Evolutionary conservation across 1,140 invertebrate genomes (phyloP), one percentile per base, ranked within the genome.

Genomic region (Drosophila paulistorum): DNA sequence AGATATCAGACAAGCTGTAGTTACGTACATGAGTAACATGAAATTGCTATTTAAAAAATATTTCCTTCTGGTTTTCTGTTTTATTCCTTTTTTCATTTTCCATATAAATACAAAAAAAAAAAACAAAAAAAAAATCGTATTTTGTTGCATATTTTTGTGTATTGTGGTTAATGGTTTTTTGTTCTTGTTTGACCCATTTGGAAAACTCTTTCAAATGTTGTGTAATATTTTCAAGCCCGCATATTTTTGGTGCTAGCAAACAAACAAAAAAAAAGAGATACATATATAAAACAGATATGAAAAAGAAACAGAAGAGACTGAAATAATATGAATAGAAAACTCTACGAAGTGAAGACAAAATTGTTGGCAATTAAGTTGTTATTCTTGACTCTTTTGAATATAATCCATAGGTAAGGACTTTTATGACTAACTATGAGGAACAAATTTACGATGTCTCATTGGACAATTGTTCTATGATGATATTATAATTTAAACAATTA

Each of bases 191-290:
- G 69, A 77, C 61, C 64, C 64, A 64, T 65, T 73, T 82, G 45
- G 61, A 77, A 75, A 86, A 87, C 55, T 82, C 48, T 79, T 68
- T 72, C 65, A 80, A 81, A 71, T 74, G 17, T 68, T 75, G 39
- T 78, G 67, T 71, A 87, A 86, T 76, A 85, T 86, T 86, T 86
- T 80, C 45, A 51, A 61, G 68, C 82, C 67, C 74, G 60, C 76
- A 83, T 86, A 68, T 67, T 75, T 63, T 63, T 55, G 35, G 1
- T 30, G 17, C 9, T 23, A 9, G 20, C n/a, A 11, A 37, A 30
- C 41, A 55, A 64, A 59, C 9, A 10, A 4, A 30, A 30, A 30
- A 61, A 14, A 58, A 17, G 65, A 64, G n/a, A n/a, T n/a, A n/a
- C n/a, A n/a, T n/a, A 75, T 45, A 76, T 77, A 59, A 60, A 76